Evolutionary conservation across 2,797 vertebrate genomes (phyloP), one percentile per base, ranked within the genome.

Genomic region (Falco novaeseelandiae): DNA sequence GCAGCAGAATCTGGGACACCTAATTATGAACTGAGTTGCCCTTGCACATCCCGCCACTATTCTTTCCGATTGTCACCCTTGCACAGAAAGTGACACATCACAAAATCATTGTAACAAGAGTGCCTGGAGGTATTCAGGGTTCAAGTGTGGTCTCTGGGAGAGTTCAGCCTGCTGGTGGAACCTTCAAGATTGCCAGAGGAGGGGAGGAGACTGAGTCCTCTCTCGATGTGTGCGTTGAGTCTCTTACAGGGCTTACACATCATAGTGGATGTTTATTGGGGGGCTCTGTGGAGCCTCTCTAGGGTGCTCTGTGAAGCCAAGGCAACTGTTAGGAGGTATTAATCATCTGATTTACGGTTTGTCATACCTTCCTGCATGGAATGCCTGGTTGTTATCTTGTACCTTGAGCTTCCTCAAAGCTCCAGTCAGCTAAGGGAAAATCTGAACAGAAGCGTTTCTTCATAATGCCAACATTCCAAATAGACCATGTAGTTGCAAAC

Each of bases 401-500:
- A 32, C 7, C 22, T 66, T 48, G 32, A 70, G 11, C 17, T 66
- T 19, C 38, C 27, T n/a, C 55, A 58, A 83, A 62, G 23, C 8
- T 29, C n/a, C 62, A 52, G 29, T 12, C 58, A 85, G 51, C 14
- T 54, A 40, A 59, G 6, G 10, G 8, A 81, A 88, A 81, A 74
- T 22, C 8, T 78, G 25, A 62, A 34, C 12, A 55, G 14, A 52
- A 17, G 8, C 27, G 59, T 55, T 77, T 80, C 65, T 70, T 73
- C 51, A 6, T 42, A 49, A 58, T 8, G 77, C 5, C 14, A 25
- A 48, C 8, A 48, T 62, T 73, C 38, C 58, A 77, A 83, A 27
- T 5, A 42, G 23, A 38, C 8, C 5, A 17, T 1, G 4, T 1
- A 38, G 30, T 1, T 69, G n/a, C 19, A 59, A 78, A 36, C 17